Percentiles rank a stretch among this genome's conserved stretches.
Evolutionary conservation across 2,113 vertebrate genomes (phyloP).

Genomic region (Parus major): DNA sequence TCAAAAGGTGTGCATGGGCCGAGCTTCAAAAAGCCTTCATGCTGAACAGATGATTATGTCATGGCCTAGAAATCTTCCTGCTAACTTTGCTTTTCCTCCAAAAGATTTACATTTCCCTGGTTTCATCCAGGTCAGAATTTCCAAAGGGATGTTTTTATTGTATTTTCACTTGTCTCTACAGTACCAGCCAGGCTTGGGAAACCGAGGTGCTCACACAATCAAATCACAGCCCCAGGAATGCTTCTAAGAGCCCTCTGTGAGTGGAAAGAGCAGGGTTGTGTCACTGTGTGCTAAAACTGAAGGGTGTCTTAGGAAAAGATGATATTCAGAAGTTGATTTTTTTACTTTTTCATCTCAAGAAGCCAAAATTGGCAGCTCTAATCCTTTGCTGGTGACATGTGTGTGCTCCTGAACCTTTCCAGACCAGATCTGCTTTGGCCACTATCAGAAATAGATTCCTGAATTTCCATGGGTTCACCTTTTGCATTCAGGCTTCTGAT

Average conservation of each 20-base stretch:
- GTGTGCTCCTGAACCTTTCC: neutral
- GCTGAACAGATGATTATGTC: slow-evolving; percentile 21
- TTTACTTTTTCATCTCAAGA: neutral
- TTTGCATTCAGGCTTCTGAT: neutral
- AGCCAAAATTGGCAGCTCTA: neutral
- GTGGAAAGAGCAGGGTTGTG: neutral
- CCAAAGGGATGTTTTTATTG: neutral
- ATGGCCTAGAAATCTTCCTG: slow-evolving; percentile 54
- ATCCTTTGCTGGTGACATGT: neutral
- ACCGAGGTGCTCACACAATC: neutral
- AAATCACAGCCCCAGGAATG: neutral
- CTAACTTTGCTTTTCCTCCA: neutral
- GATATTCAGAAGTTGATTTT: neutral
- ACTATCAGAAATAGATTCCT: neutral
- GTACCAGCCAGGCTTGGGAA: neutral
- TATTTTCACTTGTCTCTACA: neutral
- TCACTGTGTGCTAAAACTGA: neutral
- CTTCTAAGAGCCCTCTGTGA: neutral
- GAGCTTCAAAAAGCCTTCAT: neutral
- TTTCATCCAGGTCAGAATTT: neutral
- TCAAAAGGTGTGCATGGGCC: neutral
- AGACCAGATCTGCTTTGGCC: neutral
- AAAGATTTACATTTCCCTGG: neutral
- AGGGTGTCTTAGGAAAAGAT: neutral
- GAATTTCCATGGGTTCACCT: neutral